Conservation (phyloP, 2,797 vertebrate species). For the Chloroceryle amazona region DNA sequence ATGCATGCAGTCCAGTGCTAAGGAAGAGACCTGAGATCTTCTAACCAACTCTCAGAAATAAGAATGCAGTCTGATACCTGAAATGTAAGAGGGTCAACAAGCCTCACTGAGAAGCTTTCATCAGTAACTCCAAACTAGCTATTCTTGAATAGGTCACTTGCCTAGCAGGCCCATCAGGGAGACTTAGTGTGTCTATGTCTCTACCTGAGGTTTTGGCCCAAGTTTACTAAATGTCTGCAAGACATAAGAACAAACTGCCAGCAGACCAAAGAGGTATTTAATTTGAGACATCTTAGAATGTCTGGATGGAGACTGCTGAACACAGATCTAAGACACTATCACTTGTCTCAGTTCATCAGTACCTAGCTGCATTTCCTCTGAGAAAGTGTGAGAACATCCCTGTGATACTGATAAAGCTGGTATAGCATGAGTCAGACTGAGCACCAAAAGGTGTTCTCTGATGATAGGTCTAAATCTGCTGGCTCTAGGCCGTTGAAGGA, state of each 20-base stretch:
- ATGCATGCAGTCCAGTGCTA: background rate
- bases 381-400: background rate
- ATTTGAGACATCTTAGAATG: background rate
- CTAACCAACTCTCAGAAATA: background rate
- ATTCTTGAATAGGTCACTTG: background rate
- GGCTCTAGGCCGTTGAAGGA: conserved; percentile 15
- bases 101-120: background rate
- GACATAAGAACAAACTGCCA: background rate
- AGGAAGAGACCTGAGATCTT: conserved; percentile 1
- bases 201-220: background rate
- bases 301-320: background rate
- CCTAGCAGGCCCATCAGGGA: background rate
- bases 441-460: conserved; percentile 1
- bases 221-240: background rate
- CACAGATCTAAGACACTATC: background rate
- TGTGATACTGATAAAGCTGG: background rate
- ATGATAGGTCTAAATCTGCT: background rate
- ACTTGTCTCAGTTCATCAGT: background rate
- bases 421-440: background rate
- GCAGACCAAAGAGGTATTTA: background rate
- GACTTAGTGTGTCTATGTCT: background rate
- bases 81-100: background rate
- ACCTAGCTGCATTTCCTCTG: background rate
- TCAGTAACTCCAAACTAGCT: background rate
- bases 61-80: background rate